These are phyloP conservation scores for Pegoplata infirma DNA, from an alignment of 2,888 invertebrate genomes.

Conservation along the genomic window DNA sequence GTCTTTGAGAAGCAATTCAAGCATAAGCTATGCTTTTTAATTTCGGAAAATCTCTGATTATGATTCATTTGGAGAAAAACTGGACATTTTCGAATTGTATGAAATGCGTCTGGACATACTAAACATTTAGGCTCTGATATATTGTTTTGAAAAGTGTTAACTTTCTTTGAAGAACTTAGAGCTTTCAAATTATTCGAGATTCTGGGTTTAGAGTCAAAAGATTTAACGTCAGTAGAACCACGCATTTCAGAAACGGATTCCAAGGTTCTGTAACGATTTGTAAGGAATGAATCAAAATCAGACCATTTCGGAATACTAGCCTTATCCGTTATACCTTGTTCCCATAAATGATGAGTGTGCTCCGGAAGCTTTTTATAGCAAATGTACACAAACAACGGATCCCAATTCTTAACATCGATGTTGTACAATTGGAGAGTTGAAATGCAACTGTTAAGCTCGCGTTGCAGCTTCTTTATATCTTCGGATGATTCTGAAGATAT, in stretches of 20 bases:
- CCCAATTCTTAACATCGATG: too few relatives aligned
- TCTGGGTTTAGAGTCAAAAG: neutral
- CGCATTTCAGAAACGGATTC: conserved; percentile 13
- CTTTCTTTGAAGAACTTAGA: neutral
- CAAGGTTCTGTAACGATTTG: conserved; percentile 21
- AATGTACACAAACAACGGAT: too few relatives aligned
- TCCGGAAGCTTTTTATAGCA: too few relatives aligned
- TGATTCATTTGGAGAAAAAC: conserved; percentile 34
- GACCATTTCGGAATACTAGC: conserved; percentile 32
- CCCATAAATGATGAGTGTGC: too few relatives aligned
- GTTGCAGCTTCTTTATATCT: too few relatives aligned
- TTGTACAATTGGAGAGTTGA: too few relatives aligned
- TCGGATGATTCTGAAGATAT: too few relatives aligned
- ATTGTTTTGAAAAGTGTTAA: conserved; percentile 2
- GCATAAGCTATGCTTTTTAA: conserved; percentile 3
- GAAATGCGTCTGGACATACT: conserved; percentile 30
- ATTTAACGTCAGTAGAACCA: too few relatives aligned
- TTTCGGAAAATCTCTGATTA: neutral
- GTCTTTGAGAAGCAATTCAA: conserved; percentile 11
- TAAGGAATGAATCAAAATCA: conserved; percentile 33
- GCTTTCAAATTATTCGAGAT: too few relatives aligned
- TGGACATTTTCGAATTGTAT: conserved; percentile 44
- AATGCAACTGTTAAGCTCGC: too few relatives aligned
- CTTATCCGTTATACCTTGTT: conserved; percentile 26
- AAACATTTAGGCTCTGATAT: conserved; percentile 17